phyloP scores from a whole-genome alignment of 2,797 vertebrate genomes.

The Ctenochaetus hawaiiensis region DNA sequence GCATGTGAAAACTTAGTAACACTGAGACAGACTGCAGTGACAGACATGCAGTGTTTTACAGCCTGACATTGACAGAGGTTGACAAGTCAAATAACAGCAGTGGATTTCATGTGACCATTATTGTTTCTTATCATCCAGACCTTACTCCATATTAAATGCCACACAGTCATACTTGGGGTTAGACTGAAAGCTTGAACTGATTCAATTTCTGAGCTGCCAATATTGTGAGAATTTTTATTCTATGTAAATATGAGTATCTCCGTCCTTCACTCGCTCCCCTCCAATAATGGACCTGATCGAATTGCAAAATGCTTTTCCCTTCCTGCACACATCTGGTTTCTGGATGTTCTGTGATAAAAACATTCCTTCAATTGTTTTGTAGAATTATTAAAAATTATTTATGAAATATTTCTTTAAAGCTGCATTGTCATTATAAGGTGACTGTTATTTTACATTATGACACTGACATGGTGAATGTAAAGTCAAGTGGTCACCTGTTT shows the following conservation, averaged over 20 bases:
- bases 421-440: background rate
- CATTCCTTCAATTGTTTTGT: background rate
- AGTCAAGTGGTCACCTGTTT: background rate
- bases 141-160: background rate
- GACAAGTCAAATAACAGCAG: background rate
- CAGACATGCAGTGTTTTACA: background rate
- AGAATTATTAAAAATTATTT: background rate
- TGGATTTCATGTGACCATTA: background rate
- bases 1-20: conserved; percentile 16
- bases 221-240: background rate
- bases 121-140: conserved; percentile 1
- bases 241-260: background rate
- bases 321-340: background rate
- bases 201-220: background rate
- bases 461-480: background rate
- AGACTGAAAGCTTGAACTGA: conserved; percentile 16
- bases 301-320: background rate
- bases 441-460: background rate
- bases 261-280: background rate
- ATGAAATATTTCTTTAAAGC: background rate
- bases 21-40: background rate
- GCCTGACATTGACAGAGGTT: background rate
- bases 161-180: conserved; percentile 22
- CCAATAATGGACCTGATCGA: background rate
- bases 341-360: background rate